Conservation (phyloP, 2,797 vertebrate genomes). For the Clarias platycephalus region DNA sequence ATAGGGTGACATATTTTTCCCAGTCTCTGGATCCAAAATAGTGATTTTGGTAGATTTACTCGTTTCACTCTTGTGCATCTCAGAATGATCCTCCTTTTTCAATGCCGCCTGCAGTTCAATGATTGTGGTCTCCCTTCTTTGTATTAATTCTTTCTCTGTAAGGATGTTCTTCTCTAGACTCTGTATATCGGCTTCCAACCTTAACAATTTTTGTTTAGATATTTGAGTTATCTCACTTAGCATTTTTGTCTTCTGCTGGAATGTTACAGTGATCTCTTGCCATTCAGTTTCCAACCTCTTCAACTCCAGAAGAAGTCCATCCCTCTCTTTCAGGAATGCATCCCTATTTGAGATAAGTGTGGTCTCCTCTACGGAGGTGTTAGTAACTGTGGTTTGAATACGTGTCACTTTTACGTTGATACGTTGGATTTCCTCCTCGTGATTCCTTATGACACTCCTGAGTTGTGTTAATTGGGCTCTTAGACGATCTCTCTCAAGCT, state of each 20-base stretch:
- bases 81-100: constrained; percentile 78
- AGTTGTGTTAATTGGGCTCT: constrained; percentile 82
- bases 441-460: constrained; percentile 74
- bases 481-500: constrained; percentile 80
- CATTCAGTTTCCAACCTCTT: constrained; percentile 77
- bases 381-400: constrained; percentile 74
- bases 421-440: constrained; percentile 76
- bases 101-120: constrained; percentile 75
- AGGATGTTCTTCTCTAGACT: constrained; percentile 84
- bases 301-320: constrained; percentile 76
- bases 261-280: constrained; percentile 75
- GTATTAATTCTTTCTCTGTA: constrained; percentile 83
- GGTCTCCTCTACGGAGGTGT: constrained; percentile 76
- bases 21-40: constrained; percentile 91
- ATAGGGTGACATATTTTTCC: constrained; percentile 89
- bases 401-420: constrained; percentile 74
- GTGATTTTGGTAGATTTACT: constrained; percentile 92
- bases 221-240: constrained; percentile 79
- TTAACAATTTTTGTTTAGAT: constrained; percentile 80
- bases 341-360: constrained; percentile 71
- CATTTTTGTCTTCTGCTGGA: constrained; percentile 83
- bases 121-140: constrained; percentile 80
- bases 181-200: constrained; percentile 76
- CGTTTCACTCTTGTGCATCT: constrained; percentile 86
- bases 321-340: constrained; percentile 75